These are phyloP conservation scores for Silurus meridionalis DNA, from an alignment of 2,113 vertebrate species.

Conservation along the genomic window DNA sequence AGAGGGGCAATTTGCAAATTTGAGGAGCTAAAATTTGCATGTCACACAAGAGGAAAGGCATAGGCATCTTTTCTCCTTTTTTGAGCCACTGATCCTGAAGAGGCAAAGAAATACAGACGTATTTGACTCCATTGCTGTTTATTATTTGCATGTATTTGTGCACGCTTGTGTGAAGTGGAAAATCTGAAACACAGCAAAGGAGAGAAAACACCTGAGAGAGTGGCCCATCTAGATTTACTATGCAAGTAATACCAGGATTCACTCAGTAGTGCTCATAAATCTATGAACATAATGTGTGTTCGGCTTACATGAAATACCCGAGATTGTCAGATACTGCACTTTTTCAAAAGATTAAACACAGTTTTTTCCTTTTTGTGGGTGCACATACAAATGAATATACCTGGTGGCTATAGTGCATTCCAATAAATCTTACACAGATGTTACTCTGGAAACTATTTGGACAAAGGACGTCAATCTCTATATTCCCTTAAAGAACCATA, in stretches of 20 bases:
- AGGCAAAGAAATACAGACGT: constrained; percentile 18
- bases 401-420: neutral
- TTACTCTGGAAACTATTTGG: neutral
- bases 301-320: neutral
- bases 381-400: neutral
- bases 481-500: neutral
- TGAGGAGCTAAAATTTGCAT: constrained; percentile 48
- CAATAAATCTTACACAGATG: neutral
- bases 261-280: constrained; percentile 60
- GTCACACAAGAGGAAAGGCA: constrained; percentile 13
- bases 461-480: neutral
- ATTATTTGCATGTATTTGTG: neutral
- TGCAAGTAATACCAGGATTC: constrained; percentile 67
- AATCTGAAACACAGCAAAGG: neutral
- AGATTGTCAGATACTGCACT: constrained; percentile 8
- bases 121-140: constrained; percentile 12
- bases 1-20: constrained; percentile 51
- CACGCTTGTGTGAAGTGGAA: neutral
- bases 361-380: neutral
- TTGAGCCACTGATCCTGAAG: constrained; percentile 23
- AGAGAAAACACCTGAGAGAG: neutral
- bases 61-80: constrained; percentile 16
- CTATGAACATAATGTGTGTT: constrained; percentile 37
- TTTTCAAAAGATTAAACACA: constrained; percentile 4
- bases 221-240: constrained; percentile 61